A percentile compares a stretch with the other conserved stretches of the same genome.
Evolutionary conservation across 2,113 vertebrate species (phyloP).

Genomic region (Otocyon megalotis): DNA sequence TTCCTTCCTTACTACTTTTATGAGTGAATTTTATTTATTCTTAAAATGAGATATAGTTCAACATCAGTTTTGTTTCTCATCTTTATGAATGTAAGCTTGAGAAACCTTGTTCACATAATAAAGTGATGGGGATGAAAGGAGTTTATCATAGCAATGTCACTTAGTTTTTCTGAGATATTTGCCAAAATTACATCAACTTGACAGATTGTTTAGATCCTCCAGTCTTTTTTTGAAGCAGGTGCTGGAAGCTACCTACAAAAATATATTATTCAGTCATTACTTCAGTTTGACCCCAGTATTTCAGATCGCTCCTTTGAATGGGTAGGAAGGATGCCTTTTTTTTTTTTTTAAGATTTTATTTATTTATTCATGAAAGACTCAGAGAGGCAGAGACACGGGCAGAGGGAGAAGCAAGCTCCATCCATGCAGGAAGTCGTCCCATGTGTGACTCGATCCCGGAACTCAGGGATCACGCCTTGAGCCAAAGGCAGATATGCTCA

Average conservation of each 20-base stretch:
- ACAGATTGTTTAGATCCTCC: neutral
- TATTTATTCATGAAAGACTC: too few relatives aligned
- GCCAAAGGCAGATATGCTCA: too few relatives aligned
- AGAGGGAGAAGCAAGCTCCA: too few relatives aligned
- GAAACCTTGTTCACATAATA: neutral
- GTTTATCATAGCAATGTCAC: neutral
- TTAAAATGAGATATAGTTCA: neutral
- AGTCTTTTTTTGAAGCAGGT: neutral
- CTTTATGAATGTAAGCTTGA: constrained; percentile 33
- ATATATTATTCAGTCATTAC: neutral
- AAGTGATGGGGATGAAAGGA: neutral
- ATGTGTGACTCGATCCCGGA: too few relatives aligned
- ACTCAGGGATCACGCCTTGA: too few relatives aligned
- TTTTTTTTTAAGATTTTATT: neutral
- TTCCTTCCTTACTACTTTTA: neutral
- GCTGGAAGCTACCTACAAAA: neutral
- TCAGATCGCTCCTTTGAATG: neutral
- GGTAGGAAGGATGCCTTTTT: neutral
- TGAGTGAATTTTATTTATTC: constrained; percentile 41
- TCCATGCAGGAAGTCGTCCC: too few relatives aligned
- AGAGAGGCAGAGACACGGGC: too few relatives aligned
- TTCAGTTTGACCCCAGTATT: neutral
- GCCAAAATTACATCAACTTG: neutral
- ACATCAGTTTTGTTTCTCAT: constrained; percentile 13
- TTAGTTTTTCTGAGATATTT: constrained; percentile 35